These are phyloP conservation scores for Simalia tracyae DNA, from an alignment of 2,797 vertebrate species.

Conservation along the genomic window DNA sequence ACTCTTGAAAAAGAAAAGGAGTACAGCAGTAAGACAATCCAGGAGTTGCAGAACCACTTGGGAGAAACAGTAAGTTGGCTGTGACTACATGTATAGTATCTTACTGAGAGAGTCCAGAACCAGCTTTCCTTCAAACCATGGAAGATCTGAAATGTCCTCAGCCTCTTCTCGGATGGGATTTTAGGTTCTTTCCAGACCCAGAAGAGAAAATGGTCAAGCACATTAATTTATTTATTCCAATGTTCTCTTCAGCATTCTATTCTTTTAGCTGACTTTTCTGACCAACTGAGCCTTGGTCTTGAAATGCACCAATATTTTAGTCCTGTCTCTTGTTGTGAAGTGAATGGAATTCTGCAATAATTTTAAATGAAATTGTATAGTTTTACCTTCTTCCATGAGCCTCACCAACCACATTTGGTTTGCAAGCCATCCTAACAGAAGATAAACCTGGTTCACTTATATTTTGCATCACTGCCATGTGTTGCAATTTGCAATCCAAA, in stretches of 20 bases:
- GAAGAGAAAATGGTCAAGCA: not conserved
- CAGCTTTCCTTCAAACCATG: not conserved
- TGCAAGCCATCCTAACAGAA: not conserved
- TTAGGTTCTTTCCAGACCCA: not conserved
- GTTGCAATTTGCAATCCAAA: no score
- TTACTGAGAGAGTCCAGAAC: not conserved
- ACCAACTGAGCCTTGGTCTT: not conserved
- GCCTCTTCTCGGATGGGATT: not conserved
- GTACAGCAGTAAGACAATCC: constrained; percentile 67
- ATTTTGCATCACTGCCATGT: not conserved
- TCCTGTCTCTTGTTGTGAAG: not conserved
- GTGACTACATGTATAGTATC: not conserved
- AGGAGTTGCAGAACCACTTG: constrained; percentile 76
- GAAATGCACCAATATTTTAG: not conserved
- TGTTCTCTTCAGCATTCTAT: not conserved
- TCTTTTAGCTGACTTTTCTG: not conserved
- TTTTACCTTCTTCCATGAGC: not conserved
- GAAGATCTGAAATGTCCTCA: not conserved
- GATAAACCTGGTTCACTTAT: not conserved
- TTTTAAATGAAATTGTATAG: no score
- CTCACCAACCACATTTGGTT: not conserved
- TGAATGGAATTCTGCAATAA: not conserved
- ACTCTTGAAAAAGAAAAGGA: constrained; percentile 72
- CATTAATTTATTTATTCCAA: not conserved
- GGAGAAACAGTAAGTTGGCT: constrained; percentile 77